phyloP scores from a whole-genome alignment of 2,888 invertebrate species.

The Malthinus seriepunctatus region DNA sequence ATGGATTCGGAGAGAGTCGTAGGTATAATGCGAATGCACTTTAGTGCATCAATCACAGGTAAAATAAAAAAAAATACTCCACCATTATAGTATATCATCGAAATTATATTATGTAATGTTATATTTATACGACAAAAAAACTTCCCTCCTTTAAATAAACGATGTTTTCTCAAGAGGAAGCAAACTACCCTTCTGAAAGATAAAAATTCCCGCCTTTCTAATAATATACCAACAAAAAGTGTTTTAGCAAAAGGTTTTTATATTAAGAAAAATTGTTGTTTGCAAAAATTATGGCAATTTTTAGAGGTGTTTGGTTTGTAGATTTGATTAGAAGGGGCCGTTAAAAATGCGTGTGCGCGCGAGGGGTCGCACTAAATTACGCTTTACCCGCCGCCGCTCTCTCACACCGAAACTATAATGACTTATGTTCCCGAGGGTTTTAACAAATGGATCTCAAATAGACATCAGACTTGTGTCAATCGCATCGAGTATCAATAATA shows the following conservation, averaged over 20 bases:
- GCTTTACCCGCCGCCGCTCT: constrained; percentile 15
- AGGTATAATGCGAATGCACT: no score
- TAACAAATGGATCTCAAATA: constrained; percentile 31
- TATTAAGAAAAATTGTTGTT: constrained; percentile 28
- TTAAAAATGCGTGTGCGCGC: constrained; percentile 1
- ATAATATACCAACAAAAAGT: constrained; percentile 26
- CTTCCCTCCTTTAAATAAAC: constrained; percentile 28
- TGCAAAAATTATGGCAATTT: constrained; percentile 15
- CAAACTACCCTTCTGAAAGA: constrained; percentile 27
- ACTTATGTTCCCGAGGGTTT: constrained; percentile 21
- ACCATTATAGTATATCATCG: constrained; percentile 13
- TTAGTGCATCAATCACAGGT: constrained; percentile 9
- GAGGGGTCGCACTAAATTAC: constrained; percentile 23
- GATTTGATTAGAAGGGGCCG: constrained; percentile 25
- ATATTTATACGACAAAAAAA: constrained; percentile 28
- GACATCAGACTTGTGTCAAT: constrained; percentile 30
- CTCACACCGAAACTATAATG: constrained; percentile 16
- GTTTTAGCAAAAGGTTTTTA: constrained; percentile 19
- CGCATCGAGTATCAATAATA: constrained; percentile 25
- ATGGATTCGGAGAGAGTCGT: no score
- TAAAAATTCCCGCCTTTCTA: constrained; percentile 31
- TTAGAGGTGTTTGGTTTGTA: constrained; percentile 12
- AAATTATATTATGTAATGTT: constrained; percentile 25
- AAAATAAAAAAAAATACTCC: constrained; percentile 7
- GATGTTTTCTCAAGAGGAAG: constrained; percentile 30